phyloP scores from a whole-genome alignment of 2,113 vertebrate genomes.

The Ceuthmochares aereus region DNA sequence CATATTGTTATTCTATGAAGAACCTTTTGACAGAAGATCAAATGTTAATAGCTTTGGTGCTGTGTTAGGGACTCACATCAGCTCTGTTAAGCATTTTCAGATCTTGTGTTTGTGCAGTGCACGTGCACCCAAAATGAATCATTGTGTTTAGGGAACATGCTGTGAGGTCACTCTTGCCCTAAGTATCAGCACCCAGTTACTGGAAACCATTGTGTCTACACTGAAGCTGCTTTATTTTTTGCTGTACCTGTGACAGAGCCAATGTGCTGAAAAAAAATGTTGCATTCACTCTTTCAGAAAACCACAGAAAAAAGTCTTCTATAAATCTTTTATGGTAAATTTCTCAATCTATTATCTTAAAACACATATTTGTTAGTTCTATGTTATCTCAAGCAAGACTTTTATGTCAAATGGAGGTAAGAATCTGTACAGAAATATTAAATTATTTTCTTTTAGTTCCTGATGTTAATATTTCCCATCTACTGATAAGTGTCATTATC shows the following conservation, averaged over 20 bases:
- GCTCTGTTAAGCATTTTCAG: neutral
- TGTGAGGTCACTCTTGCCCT: neutral
- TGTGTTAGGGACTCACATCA: neutral
- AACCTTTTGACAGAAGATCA: neutral
- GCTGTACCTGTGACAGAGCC: neutral
- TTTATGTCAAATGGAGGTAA: slow-evolving; percentile 25
- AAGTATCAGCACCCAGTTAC: neutral
- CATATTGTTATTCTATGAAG: neutral
- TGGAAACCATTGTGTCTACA: neutral
- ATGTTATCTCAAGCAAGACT: slow-evolving; percentile 52
- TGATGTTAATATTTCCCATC: slow-evolving; percentile 5
- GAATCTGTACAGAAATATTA: slow-evolving; percentile 57
- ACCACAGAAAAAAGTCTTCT: neutral
- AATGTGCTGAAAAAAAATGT: neutral
- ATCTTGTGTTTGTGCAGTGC: neutral
- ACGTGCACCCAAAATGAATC: neutral
- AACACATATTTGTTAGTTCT: slow-evolving; percentile 2
- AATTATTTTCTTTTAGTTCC: slow-evolving; percentile 45
- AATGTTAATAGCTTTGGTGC: neutral
- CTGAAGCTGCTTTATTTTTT: neutral
- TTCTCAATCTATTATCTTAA: neutral
- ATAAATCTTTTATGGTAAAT: neutral
- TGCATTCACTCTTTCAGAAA: neutral
- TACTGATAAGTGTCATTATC: slow-evolving; percentile 19
- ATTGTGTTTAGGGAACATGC: neutral